These are phyloP conservation scores for Lipophrys pholis DNA, from an alignment of 2,113 vertebrate genomes.

Conservation along the genomic window DNA sequence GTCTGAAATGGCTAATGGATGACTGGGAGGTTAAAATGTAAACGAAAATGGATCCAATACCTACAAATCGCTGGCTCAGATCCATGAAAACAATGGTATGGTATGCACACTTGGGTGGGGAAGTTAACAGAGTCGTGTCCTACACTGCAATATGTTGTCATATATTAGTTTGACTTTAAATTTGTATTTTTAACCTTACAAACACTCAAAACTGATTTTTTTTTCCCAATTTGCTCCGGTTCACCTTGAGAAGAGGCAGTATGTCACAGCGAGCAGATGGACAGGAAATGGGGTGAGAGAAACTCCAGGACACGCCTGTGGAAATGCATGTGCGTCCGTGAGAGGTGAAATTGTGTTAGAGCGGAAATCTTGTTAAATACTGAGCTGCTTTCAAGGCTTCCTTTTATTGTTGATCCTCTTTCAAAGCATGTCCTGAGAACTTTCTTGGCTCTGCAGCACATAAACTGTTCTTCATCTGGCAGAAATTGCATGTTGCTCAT, in stretches of 20 bases:
- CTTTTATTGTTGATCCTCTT: slow-evolving; percentile 4
- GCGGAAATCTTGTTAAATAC: slow-evolving; percentile 64
- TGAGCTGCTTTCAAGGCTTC: slow-evolving; percentile 49
- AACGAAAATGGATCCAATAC: no score
- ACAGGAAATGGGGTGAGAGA: neutral
- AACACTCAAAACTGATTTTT: slow-evolving; percentile 16
- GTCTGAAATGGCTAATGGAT: no score
- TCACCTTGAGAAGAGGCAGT: slow-evolving; percentile 2
- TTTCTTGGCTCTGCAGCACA: neutral
- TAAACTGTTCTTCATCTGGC: neutral
- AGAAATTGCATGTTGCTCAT: slow-evolving; percentile 3
- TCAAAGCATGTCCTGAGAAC: slow-evolving; percentile 41
- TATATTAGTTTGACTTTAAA: neutral
- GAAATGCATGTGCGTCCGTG: slow-evolving; percentile 7
- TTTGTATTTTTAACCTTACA: neutral
- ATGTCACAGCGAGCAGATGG: slow-evolving; percentile 13
- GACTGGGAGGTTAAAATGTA: no score
- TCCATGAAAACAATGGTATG: no score
- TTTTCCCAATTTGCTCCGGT: slow-evolving; percentile 35
- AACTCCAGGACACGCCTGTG: slow-evolving; percentile 2
- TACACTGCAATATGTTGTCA: neutral
- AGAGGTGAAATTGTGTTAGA: slow-evolving; percentile 42
- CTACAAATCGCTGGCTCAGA: no score
- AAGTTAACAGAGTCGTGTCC: no score
- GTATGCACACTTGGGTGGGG: no score